Base-by-base conservation (phyloP, 2,113 vertebrate species). In the Malurus melanocephalus region DNA sequence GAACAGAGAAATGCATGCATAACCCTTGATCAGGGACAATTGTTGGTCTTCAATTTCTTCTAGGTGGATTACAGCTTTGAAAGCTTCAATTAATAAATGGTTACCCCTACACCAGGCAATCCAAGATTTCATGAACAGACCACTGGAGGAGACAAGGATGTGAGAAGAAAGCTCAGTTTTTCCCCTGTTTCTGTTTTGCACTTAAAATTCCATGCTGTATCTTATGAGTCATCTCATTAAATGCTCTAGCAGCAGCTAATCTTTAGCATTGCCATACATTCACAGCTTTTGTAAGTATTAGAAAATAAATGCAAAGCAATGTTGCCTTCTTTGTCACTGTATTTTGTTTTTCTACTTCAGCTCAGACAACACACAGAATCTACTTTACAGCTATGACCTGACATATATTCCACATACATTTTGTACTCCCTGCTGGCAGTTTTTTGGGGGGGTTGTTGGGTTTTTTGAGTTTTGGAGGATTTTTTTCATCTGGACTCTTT, bases 11-110 rank as follows among this genome's bases (percentile, higher is more conserved):
- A 61, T 66, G 7, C 32, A 27, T 55, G 61, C 7, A 15, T 57
- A 33, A 74, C 19, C 56, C 26, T 75, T 59, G 35, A 48, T 38
- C 46, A 69, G 13, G 86, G 53, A 51, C 23, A 71, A 30, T 5
- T 74, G 26, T 49, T 78, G n/a, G 26, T 85, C 56, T 92, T 53
- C 92, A 33, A n/a, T 93, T 93, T 88, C 57, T 95, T 90, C 42
- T 94, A 99, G 98, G 68, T 99, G 98, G 98, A 98, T 99, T 80
- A 92, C 96, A 80, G 98, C 98, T 68, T 93, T 99, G 88, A 98
- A 97, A 96, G 92, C 96, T 13, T 99, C 98, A 17, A 97, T 98
- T 92, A 97, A 96, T 80, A 99, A 99, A 94, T 99, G 98, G 98
- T 80, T 98, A 84, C 98, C 98, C 53, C 93, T 98, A 46, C 98